Conservation (phyloP, 2,888 invertebrate species). For the Cephalotes varians region DNA sequence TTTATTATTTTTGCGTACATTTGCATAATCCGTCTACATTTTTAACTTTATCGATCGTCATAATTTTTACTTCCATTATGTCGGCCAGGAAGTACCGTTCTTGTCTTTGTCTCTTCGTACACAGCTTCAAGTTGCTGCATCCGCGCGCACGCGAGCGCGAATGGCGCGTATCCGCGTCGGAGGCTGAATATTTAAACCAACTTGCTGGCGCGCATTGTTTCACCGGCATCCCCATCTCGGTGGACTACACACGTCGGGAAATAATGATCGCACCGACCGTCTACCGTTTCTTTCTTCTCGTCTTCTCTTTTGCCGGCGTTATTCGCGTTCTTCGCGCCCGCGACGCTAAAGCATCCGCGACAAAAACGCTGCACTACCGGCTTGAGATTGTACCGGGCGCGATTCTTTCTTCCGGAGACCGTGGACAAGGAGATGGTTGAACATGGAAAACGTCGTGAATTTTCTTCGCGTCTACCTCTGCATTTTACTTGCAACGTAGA, state of each 20-base stretch:
- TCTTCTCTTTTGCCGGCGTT: constrained; percentile 17
- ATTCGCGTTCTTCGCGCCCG: neutral
- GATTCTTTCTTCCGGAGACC: constrained; percentile 61
- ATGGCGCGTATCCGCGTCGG: constrained; percentile 57
- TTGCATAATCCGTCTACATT: neutral
- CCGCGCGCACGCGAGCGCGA: constrained; percentile 61
- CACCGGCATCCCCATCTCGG: constrained; percentile 57
- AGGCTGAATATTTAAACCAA: constrained; percentile 82
- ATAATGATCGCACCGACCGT: constrained; percentile 73
- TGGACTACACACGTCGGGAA: constrained; percentile 62
- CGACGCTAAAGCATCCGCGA: constrained; percentile 63
- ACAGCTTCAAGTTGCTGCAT: constrained; percentile 58
- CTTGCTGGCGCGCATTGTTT: constrained; percentile 78
- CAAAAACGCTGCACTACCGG: constrained; percentile 65
- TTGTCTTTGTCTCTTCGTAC: constrained; percentile 62
- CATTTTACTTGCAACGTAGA: constrained; percentile 19
- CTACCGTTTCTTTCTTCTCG: constrained; percentile 38
- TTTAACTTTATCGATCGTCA: neutral
- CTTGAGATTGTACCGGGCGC: constrained; percentile 60
- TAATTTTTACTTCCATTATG: constrained; percentile 23
- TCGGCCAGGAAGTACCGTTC: neutral
- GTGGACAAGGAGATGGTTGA: constrained; percentile 35
- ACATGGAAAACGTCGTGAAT: constrained; percentile 60
- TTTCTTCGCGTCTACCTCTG: constrained; percentile 57
- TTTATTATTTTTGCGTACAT: neutral